Conservation (phyloP, 2,888 invertebrate species). For the Camptogramma bilineatum region DNA sequence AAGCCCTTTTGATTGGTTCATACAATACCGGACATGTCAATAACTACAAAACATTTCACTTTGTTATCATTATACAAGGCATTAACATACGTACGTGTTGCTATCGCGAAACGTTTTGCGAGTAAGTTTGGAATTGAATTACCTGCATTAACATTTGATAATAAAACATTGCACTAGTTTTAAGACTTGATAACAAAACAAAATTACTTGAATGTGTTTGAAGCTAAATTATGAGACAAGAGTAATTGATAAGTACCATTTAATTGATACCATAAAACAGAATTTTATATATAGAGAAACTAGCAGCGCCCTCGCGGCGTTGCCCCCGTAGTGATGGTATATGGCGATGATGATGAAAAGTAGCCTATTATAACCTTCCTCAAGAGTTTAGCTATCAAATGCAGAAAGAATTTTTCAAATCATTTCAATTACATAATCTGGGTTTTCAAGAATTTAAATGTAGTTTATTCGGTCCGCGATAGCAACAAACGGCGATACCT, state of each 20-base stretch:
- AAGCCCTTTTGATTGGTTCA: slow-evolving; percentile 69
- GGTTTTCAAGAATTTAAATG: neutral
- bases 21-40: slow-evolving; percentile 73
- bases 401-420: no score
- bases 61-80: slow-evolving; percentile 84
- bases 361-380: no score
- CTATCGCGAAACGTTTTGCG: slow-evolving; percentile 52
- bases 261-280: no score
- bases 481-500: slow-evolving; percentile 67
- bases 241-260: no score
- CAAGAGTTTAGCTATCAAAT: no score
- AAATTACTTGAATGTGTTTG: neutral
- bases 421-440: no score
- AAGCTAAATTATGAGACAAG: neutral
- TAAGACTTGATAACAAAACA: neutral
- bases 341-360: no score
- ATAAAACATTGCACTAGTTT: neutral
- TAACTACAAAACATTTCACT: slow-evolving; percentile 80
- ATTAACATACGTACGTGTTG: slow-evolving; percentile 62
- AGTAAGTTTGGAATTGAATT: neutral
- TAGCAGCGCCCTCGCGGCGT: no score
- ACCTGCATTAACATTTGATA: neutral
- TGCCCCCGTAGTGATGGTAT: no score
- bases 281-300: no score
- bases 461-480: slow-evolving; percentile 47